Evolutionary conservation across 2,113 vertebrate genomes (phyloP).

Genomic region (Blennius ocellaris): DNA sequence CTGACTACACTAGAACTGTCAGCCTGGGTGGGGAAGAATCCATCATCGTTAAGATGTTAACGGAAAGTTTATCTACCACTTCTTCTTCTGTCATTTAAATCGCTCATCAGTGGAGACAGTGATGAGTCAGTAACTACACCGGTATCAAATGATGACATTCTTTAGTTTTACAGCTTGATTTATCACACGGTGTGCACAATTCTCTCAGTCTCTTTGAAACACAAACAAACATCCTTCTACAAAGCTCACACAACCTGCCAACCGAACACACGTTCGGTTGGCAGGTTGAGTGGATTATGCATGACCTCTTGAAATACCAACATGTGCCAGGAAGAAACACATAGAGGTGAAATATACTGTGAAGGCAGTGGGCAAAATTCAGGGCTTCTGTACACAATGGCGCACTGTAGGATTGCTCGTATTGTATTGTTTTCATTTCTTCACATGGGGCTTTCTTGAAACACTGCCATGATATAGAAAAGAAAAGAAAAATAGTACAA

Average conservation of each 20-base stretch:
- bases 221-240: too few species aligned
- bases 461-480: too few species aligned
- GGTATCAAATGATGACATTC: background rate
- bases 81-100: background rate
- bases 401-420: too few species aligned
- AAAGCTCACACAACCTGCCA: too few species aligned
- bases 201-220: too few species aligned
- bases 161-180: background rate
- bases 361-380: background rate
- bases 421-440: too few species aligned
- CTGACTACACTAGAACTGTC: background rate
- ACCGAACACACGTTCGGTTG: constrained; percentile 32
- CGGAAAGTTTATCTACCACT: background rate
- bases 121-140: background rate
- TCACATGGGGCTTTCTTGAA: too few species aligned
- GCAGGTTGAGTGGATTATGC: constrained; percentile 41
- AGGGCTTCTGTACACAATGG: too few species aligned
- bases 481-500: too few species aligned
- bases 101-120: background rate
- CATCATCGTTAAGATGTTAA: background rate
- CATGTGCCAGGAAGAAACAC: constrained; percentile 44
- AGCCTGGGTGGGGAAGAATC: background rate
- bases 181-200: too few species aligned
- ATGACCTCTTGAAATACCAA: constrained; percentile 67
- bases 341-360: background rate